Conservation (phyloP, 2,888 invertebrate genomes). For the Rhodophaea formosa region DNA sequence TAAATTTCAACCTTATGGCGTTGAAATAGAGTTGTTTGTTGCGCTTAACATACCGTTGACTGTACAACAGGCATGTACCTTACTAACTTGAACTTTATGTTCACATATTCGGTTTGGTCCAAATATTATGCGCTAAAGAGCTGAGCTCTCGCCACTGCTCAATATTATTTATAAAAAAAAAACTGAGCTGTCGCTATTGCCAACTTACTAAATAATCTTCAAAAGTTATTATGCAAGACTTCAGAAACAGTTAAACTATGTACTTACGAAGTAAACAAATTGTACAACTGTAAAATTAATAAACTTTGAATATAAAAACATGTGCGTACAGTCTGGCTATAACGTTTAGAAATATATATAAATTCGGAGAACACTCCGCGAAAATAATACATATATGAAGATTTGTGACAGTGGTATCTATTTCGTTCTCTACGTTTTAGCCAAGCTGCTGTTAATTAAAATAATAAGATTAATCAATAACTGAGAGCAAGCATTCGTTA, state of each 20-base stretch:
- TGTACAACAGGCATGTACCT: not conserved
- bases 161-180: not conserved
- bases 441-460: no score
- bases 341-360: no score
- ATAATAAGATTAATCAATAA: no score
- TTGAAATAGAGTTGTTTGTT: not conserved
- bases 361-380: no score
- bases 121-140: slow-evolving; percentile 21
- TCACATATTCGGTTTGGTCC: slow-evolving; percentile 32
- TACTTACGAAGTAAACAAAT: not conserved
- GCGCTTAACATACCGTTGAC: not conserved
- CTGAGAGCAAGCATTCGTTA: no score
- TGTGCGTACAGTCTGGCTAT: no score
- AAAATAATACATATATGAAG: no score
- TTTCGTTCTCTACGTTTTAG: no score
- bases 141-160: not conserved
- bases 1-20: not conserved
- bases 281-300: not conserved
- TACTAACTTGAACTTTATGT: not conserved
- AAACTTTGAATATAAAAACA: not conserved
- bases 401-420: no score
- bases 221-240: not conserved
- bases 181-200: not conserved
- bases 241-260: not conserved
- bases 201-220: not conserved